A percentile compares a stretch with the other conserved stretches of the same genome.
These are phyloP conservation scores for Pipistrellus pygmaeus DNA, from an alignment of 2,797 vertebrate genomes.

Conservation along the genomic window DNA sequence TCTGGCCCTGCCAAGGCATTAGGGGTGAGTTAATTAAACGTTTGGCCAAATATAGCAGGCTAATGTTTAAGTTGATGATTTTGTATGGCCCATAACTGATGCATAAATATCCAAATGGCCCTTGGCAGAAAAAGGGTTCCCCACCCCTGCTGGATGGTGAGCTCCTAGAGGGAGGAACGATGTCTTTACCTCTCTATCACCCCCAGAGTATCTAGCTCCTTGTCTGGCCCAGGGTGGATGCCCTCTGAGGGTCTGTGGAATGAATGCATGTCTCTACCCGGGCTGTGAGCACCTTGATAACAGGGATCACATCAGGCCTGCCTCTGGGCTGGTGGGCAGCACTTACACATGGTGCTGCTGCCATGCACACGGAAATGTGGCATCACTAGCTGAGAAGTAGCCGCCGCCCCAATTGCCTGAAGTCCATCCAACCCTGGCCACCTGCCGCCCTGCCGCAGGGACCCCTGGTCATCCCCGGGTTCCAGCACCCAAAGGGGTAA, in stretches of 20 bases:
- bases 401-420: not conserved
- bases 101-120: too few species aligned
- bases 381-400: not conserved
- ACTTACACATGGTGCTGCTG: not conserved
- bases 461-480: not conserved
- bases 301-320: not conserved
- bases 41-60: too few species aligned
- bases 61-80: too few species aligned
- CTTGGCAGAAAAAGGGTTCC: too few species aligned
- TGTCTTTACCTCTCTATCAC: not conserved
- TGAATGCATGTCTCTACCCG: not conserved
- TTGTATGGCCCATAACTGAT: too few species aligned
- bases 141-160: not conserved
- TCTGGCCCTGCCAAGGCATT: too few species aligned
- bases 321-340: not conserved
- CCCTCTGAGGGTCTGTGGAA: not conserved
- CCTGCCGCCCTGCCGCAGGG: not conserved
- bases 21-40: too few species aligned
- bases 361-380: not conserved
- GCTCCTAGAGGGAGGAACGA: not conserved
- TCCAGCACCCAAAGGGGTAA: not conserved
- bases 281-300: not conserved
- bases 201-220: not conserved
- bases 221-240: not conserved
- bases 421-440: not conserved